Conservation (phyloP, 2,113 vertebrate genomes). For the Galbula dea region DNA sequence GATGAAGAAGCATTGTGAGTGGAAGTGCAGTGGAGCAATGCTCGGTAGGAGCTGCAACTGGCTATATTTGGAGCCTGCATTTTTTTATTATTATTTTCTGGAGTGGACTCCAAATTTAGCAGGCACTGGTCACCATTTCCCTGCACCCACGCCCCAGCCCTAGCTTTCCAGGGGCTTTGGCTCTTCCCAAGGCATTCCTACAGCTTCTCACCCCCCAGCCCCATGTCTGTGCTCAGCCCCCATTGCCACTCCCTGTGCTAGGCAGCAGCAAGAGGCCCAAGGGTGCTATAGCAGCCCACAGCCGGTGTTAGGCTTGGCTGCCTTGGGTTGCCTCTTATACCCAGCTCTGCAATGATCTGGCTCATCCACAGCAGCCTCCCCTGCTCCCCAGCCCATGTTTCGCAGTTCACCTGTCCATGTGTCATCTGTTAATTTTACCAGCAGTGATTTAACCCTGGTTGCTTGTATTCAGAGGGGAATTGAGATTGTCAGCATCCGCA, state of each 20-base stretch:
- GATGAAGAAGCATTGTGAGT: not conserved
- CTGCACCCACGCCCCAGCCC: not conserved
- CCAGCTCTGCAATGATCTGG: not conserved
- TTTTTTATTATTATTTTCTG: not conserved
- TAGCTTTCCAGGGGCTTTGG: not conserved
- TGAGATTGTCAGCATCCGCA: not conserved
- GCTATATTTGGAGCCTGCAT: constrained; percentile 37
- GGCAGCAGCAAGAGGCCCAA: too few relatives aligned
- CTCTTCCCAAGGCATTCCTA: not conserved
- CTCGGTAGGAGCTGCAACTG: not conserved
- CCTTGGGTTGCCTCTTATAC: rapidly evolving
- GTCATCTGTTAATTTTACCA: constrained; percentile 56
- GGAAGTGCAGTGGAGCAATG: not conserved
- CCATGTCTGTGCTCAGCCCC: rapidly evolving
- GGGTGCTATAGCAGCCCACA: not conserved
- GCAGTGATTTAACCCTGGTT: not conserved
- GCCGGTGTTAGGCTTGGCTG: rapidly evolving
- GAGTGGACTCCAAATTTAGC: constrained; percentile 46
- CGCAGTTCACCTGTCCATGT: not conserved
- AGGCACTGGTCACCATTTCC: not conserved
- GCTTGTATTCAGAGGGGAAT: not conserved
- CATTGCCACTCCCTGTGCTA: rapidly evolving
- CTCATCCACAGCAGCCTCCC: not conserved
- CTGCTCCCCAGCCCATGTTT: not conserved
- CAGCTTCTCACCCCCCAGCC: rapidly evolving